These are phyloP conservation scores for Dendroctonus ponderosae DNA, from an alignment of 1,140 invertebrate genomes.

Conservation along the genomic window DNA sequence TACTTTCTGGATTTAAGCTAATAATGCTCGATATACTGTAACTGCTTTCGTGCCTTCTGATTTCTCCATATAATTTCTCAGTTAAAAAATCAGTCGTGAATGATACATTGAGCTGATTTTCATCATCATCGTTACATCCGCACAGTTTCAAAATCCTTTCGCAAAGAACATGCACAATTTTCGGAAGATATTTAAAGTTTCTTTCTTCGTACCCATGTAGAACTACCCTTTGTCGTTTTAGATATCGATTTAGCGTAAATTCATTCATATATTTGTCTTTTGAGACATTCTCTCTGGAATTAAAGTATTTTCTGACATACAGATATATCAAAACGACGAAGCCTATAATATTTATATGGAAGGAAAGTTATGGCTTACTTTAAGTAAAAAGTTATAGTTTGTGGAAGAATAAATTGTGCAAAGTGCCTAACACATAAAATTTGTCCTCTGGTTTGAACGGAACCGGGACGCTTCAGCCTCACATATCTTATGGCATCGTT, in stretches of 20 bases:
- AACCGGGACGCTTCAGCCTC: slow-evolving; percentile 71
- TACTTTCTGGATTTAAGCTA: slow-evolving; percentile 42
- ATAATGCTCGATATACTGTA: slow-evolving; percentile 42
- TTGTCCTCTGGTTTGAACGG: slow-evolving; percentile 81
- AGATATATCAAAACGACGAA: too few species aligned
- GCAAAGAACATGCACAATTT: slow-evolving; percentile 65
- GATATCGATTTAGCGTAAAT: slow-evolving; percentile 67
- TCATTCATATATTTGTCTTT: slow-evolving; percentile 60
- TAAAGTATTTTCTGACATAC: slow-evolving; percentile 5
- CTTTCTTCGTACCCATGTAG: slow-evolving; percentile 80
- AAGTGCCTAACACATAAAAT: slow-evolving; percentile 80
- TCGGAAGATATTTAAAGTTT: slow-evolving; percentile 74
- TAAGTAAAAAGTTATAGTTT: slow-evolving; percentile 71
- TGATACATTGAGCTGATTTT: slow-evolving; percentile 50
- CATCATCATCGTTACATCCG: slow-evolving; percentile 57
- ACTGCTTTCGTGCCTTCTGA: slow-evolving; percentile 42
- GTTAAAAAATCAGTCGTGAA: slow-evolving; percentile 54
- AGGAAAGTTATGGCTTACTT: slow-evolving; percentile 51
- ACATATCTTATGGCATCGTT: slow-evolving; percentile 81
- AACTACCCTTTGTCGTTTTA: slow-evolving; percentile 71
- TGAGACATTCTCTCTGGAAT: slow-evolving; percentile 46
- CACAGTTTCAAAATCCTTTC: slow-evolving; percentile 73
- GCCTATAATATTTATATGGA: not conserved
- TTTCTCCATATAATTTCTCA: slow-evolving; percentile 35
- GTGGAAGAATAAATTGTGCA: slow-evolving; percentile 77